These are phyloP conservation scores for Asobara japonica DNA, from an alignment of 1,140 invertebrate genomes.

Conservation along the genomic window DNA sequence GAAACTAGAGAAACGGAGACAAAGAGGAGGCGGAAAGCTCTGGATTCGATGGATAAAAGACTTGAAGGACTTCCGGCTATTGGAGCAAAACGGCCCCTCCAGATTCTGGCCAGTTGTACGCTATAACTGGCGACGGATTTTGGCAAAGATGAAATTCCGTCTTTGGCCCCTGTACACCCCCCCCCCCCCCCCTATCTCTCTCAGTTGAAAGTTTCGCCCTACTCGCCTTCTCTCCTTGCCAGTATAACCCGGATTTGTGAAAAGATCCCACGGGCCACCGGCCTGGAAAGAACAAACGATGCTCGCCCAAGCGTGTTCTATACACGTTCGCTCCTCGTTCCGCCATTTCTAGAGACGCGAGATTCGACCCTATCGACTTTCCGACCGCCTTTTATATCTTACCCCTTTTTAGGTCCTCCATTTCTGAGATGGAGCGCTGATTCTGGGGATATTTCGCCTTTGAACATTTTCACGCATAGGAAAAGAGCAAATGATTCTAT, in stretches of 20 bases:
- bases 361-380: slow-evolving; percentile 48
- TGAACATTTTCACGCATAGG: slow-evolving; percentile 9
- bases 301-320: slow-evolving; percentile 61
- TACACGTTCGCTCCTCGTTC: slow-evolving; percentile 51
- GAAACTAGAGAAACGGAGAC: neutral
- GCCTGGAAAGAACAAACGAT: slow-evolving; percentile 66
- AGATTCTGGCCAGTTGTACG: slow-evolving; percentile 24
- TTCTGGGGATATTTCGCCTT: slow-evolving; percentile 28
- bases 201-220: slow-evolving; percentile 14
- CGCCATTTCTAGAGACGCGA: slow-evolving; percentile 38
- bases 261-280: slow-evolving; percentile 65
- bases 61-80: slow-evolving; percentile 33
- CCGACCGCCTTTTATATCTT: slow-evolving; percentile 27
- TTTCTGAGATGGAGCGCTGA: neutral
- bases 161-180: neutral
- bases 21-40: neutral
- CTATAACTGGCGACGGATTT: slow-evolving; percentile 23
- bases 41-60: slow-evolving; percentile 33
- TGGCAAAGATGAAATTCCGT: slow-evolving; percentile 31
- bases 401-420: neutral
- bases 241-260: slow-evolving; percentile 65
- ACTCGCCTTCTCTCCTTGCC: slow-evolving; percentile 8
- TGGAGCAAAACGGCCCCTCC: slow-evolving; percentile 43
- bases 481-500: slow-evolving; percentile 26
- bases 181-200: neutral